Evolutionary conservation across 2,888 invertebrate genomes (phyloP).

Genomic region (Petrolisthes manimaculis): DNA sequence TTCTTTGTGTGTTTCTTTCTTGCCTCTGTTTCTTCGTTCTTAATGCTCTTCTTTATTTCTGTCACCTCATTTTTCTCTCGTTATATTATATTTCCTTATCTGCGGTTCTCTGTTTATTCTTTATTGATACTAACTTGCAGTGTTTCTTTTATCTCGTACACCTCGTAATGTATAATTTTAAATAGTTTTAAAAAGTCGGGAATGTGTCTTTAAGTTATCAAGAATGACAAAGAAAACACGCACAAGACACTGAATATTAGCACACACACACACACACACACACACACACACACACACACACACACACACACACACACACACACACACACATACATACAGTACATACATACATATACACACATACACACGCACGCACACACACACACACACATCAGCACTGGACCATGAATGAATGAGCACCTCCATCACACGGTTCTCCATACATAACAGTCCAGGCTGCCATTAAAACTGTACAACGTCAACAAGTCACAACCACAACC

Average conservation of each 20-base stretch:
- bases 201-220: neutral
- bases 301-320: neutral
- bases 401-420: too few relatives aligned
- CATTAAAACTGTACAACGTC: too few relatives aligned
- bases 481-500: too few relatives aligned
- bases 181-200: too few relatives aligned
- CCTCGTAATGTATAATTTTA: too few relatives aligned
- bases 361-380: neutral
- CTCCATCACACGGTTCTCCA: too few relatives aligned
- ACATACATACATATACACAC: neutral
- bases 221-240: neutral
- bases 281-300: conserved; percentile 16
- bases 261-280: conserved; percentile 5
- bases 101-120: neutral
- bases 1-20: neutral
- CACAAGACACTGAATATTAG: neutral
- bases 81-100: neutral
- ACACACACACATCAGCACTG: too few relatives aligned
- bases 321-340: too few relatives aligned
- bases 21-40: neutral
- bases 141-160: too few relatives aligned
- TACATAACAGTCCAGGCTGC: too few relatives aligned
- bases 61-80: neutral
- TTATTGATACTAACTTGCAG: neutral
- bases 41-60: neutral